Evolutionary conservation across 2,113 vertebrate species (phyloP).

Genomic region (Heloderma charlesbogerti): DNA sequence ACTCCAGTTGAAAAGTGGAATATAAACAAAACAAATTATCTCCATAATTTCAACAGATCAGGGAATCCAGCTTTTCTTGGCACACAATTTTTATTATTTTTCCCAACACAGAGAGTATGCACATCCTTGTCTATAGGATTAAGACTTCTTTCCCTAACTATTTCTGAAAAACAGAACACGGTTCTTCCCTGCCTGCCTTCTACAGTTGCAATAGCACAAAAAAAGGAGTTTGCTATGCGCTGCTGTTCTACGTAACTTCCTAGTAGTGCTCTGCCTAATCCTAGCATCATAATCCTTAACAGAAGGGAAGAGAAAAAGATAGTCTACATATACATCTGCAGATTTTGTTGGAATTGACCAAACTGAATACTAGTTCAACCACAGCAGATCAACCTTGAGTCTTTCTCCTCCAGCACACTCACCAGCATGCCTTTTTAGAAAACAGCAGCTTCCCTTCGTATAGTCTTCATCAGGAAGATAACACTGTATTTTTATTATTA

Average conservation of each 20-base stretch:
- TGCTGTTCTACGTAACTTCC: background rate
- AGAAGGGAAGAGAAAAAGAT: slow-evolving; percentile 65
- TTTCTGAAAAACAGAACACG: background rate
- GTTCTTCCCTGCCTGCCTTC: background rate
- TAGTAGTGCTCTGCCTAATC: background rate
- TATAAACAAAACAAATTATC: background rate
- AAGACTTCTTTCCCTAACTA: background rate
- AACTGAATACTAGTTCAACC: slow-evolving; percentile 60
- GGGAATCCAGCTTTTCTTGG: background rate
- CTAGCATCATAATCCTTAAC: slow-evolving; percentile 33
- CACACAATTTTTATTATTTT: background rate
- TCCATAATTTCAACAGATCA: background rate
- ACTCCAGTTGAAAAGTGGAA: background rate
- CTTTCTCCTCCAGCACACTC: slow-evolving; percentile 41
- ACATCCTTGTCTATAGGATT: background rate
- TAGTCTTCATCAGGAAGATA: slow-evolving; percentile 36
- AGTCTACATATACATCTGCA: slow-evolving; percentile 71
- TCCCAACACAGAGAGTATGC: background rate
- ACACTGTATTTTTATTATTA: slow-evolving; percentile 34
- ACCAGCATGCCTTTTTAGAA: slow-evolving; percentile 56
- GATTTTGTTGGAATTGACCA: slow-evolving; percentile 61
- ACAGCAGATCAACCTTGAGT: background rate
- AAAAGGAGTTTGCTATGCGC: too few species aligned
- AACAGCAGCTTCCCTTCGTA: slow-evolving; percentile 38
- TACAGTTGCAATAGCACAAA: background rate